Conservation (phyloP, 2,888 invertebrate genomes). For the Pilophorus perplexus region DNA sequence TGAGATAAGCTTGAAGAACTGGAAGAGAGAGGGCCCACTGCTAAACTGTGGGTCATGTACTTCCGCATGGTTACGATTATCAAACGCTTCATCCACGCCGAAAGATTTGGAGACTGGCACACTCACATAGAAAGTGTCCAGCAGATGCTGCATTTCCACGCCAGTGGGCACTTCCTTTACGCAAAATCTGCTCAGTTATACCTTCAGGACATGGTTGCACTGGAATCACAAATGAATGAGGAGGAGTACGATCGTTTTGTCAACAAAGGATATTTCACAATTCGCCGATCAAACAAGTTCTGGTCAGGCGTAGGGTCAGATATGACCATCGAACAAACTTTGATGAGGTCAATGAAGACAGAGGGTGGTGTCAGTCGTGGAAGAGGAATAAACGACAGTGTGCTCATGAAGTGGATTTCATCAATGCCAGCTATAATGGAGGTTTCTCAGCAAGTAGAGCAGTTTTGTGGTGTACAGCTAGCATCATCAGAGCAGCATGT, state of each 20-base stretch:
- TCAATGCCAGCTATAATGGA: slow-evolving; percentile 23
- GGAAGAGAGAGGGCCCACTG: too few species aligned
- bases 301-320: slow-evolving; percentile 42
- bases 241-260: slow-evolving; percentile 40
- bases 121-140: slow-evolving; percentile 44
- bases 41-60: slow-evolving; percentile 13
- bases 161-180: slow-evolving; percentile 48
- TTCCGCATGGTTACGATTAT: slow-evolving; percentile 25
- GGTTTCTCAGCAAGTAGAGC: slow-evolving; percentile 40
- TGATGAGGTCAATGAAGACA: too few species aligned
- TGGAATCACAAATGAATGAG: neutral
- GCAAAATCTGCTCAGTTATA: slow-evolving; percentile 47
- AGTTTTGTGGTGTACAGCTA: slow-evolving; percentile 39
- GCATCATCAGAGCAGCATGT: slow-evolving; percentile 48
- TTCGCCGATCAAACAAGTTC: slow-evolving; percentile 44
- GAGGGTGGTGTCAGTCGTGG: slow-evolving; percentile 46
- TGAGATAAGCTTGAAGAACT: slow-evolving; percentile 9
- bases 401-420: slow-evolving; percentile 34
- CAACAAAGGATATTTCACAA: slow-evolving; percentile 7
- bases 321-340: slow-evolving; percentile 41
- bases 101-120: slow-evolving; percentile 46
- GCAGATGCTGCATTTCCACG: slow-evolving; percentile 46
- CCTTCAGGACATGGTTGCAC: slow-evolving; percentile 12
- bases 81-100: slow-evolving; percentile 36
- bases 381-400: slow-evolving; percentile 38